Evolutionary conservation across 1,140 invertebrate genomes (phyloP).

Genomic region (Drosophila asahinai): DNA sequence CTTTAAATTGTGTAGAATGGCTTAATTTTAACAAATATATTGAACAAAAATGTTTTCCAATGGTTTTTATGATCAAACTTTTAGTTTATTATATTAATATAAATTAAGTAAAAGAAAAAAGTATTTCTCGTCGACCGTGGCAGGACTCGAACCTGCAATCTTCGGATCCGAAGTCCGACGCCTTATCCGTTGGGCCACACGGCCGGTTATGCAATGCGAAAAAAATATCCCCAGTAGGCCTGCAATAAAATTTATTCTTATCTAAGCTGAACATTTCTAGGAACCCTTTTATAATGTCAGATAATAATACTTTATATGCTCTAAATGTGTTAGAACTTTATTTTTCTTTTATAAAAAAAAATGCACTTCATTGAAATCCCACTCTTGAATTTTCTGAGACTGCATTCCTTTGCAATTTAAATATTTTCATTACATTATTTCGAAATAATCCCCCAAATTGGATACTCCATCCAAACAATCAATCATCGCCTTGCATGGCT

Average conservation of each 20-base stretch:
- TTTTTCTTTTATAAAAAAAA: too few relatives aligned
- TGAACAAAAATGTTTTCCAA: neutral
- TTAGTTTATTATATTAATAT: too few relatives aligned
- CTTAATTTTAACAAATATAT: neutral
- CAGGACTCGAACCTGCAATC: conserved; percentile 50
- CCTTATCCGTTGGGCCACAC: conserved; percentile 51
- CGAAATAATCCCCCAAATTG: conserved; percentile 10
- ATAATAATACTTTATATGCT: neutral
- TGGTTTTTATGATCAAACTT: too few relatives aligned
- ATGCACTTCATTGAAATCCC: too few relatives aligned
- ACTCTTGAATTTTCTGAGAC: too few relatives aligned
- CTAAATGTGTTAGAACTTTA: too few relatives aligned
- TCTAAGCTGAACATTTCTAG: neutral
- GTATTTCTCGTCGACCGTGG: conserved; percentile 17
- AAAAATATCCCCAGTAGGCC: neutral
- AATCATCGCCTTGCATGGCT: conserved; percentile 26
- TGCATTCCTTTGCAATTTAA: neutral
- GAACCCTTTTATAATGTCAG: neutral
- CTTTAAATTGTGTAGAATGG: neutral
- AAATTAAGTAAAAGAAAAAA: neutral
- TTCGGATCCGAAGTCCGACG: conserved; percentile 48
- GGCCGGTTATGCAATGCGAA: neutral
- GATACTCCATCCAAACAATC: conserved; percentile 5
- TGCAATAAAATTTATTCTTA: neutral
- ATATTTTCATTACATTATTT: neutral